phyloP scores from a whole-genome alignment of 2,888 invertebrate species.

The Polydrusus cervinus region DNA sequence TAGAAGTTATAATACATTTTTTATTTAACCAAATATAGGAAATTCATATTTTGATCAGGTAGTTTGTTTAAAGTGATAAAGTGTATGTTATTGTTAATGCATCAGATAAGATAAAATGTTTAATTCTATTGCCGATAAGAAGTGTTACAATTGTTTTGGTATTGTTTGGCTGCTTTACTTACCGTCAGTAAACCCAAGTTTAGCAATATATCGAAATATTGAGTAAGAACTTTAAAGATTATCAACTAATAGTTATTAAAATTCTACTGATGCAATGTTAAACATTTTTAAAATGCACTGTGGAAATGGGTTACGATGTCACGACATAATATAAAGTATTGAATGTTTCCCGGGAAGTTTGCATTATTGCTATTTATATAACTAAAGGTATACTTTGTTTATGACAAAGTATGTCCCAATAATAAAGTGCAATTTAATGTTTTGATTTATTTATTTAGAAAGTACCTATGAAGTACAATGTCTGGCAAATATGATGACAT shows the following conservation, averaged over 20 bases:
- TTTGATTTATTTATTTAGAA: no score
- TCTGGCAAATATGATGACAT: no score
- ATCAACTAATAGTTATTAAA: background rate
- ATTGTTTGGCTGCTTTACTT: background rate
- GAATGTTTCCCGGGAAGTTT: background rate
- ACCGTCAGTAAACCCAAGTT: constrained; percentile 4
- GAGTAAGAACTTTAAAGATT: background rate
- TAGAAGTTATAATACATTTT: no score
- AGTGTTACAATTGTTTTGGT: constrained; percentile 3
- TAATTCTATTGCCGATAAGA: background rate
- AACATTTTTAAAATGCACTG: background rate
- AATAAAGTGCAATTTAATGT: no score
- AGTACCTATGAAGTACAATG: no score
- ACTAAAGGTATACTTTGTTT: no score
- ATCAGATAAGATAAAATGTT: background rate
- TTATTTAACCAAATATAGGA: no score
- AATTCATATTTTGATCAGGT: no score
- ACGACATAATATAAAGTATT: background rate
- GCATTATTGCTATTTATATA: no score
- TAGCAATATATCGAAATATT: background rate
- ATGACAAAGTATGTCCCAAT: no score
- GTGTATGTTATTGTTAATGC: constrained; percentile 9
- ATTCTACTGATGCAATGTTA: constrained; percentile 6
- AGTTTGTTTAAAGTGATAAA: background rate
- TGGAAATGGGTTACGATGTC: no score